Evolutionary conservation across 2,888 invertebrate species (phyloP).

Genomic region (Drosophila demipolita): DNA sequence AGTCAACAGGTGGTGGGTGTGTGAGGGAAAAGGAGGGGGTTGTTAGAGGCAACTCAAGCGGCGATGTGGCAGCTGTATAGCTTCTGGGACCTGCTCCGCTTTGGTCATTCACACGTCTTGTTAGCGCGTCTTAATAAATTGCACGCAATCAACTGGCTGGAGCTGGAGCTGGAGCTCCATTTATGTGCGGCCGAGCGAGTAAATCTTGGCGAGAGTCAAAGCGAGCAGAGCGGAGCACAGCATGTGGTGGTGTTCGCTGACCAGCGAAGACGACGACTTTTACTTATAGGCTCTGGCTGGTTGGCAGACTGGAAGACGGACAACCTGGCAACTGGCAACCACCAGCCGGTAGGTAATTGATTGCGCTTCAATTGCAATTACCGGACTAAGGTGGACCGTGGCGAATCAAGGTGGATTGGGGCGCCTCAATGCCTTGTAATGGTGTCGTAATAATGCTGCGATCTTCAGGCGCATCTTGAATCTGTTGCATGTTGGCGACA

Average conservation of each 20-base stretch:
- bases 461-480: slow-evolving; percentile 43
- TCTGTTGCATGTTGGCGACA: slow-evolving; percentile 58
- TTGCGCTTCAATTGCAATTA: slow-evolving; percentile 81
- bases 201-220: slow-evolving; percentile 69
- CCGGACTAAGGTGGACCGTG: slow-evolving; percentile 50
- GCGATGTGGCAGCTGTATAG: slow-evolving; percentile 49
- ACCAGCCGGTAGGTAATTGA: slow-evolving; percentile 83
- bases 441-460: slow-evolving; percentile 75
- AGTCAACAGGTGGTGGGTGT: not conserved
- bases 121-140: slow-evolving; percentile 82
- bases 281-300: slow-evolving; percentile 34
- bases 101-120: slow-evolving; percentile 82
- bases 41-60: slow-evolving; percentile 5
- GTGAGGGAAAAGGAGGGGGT: not conserved
- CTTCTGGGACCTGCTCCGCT: slow-evolving; percentile 68
- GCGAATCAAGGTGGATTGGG: slow-evolving; percentile 22
- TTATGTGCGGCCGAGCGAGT: slow-evolving; percentile 76
- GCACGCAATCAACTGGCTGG: slow-evolving; percentile 77
- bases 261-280: slow-evolving; percentile 62
- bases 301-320: slow-evolving; percentile 24
- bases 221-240: slow-evolving; percentile 62
- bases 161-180: slow-evolving; percentile 73
- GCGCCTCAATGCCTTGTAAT: slow-evolving; percentile 68
- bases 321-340: slow-evolving; percentile 49
- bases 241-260: slow-evolving; percentile 60